Evolutionary conservation across 1,140 invertebrate species (phyloP).

Genomic region (Drosophila takahashii): DNA sequence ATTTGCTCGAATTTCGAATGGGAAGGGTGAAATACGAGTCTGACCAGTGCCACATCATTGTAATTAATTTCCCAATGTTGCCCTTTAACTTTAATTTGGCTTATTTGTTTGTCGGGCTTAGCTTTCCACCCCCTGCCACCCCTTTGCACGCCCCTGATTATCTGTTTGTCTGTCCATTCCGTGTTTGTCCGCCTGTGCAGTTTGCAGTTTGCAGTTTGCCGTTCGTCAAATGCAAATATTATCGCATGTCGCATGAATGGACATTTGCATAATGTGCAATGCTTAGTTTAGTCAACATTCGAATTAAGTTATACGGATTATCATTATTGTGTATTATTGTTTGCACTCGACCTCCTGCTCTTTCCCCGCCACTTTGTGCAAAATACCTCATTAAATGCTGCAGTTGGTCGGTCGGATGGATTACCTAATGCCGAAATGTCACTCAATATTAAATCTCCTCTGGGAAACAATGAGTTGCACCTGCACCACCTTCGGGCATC

Average conservation of each 20-base stretch:
- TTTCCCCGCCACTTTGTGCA: background rate
- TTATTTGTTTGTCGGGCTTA: conserved; percentile 55
- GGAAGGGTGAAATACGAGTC: background rate
- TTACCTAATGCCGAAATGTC: background rate
- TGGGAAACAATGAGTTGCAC: background rate
- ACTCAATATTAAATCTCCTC: background rate
- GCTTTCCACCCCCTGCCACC: background rate
- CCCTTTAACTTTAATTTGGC: conserved; percentile 62
- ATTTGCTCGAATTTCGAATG: too few species aligned
- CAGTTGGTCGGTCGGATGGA: background rate
- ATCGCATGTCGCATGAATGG: conserved; percentile 42
- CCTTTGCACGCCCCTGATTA: background rate
- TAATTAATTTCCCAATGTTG: conserved; percentile 54
- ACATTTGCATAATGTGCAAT: conserved; percentile 69
- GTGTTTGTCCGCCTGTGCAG: conserved; percentile 4
- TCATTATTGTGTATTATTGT: conserved; percentile 37
- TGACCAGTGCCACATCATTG: conserved; percentile 3
- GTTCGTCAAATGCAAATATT: conserved; percentile 50
- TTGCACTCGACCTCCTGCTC: conserved; percentile 3
- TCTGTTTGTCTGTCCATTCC: background rate
- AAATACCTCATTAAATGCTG: conserved; percentile 8
- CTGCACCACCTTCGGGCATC: too few species aligned
- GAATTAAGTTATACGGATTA: conserved; percentile 53
- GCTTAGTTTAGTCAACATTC: conserved; percentile 55
- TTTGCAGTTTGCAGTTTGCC: conserved; percentile 15